Evolutionary conservation across 2,888 invertebrate genomes (phyloP).

Genomic region (Eueremaeus valkanovi): DNA sequence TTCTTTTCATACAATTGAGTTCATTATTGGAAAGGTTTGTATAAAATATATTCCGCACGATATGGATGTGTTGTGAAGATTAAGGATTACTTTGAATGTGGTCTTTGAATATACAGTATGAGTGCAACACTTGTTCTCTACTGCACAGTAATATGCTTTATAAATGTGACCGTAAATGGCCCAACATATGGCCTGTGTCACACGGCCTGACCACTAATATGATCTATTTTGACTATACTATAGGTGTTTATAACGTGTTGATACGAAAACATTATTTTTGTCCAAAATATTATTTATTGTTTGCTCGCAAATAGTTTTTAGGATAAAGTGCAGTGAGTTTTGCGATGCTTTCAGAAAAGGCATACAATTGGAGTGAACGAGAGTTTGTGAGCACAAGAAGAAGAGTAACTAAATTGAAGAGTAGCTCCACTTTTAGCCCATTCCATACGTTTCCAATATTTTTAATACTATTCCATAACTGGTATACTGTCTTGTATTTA

Average conservation of each 20-base stretch:
- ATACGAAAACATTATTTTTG: conserved; percentile 3
- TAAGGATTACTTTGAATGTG: no score
- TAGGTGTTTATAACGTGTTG: conserved; percentile 17
- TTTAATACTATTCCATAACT: background rate
- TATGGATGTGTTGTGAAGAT: background rate
- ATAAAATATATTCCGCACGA: conserved; percentile 12
- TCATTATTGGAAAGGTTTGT: background rate
- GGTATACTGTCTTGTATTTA: no score
- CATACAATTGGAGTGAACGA: background rate
- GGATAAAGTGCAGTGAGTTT: background rate
- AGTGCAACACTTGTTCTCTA: background rate
- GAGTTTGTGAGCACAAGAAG: background rate
- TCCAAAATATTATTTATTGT: conserved; percentile 1
- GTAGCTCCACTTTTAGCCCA: background rate
- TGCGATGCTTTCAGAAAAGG: background rate
- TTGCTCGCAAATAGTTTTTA: background rate
- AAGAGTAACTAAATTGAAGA: background rate
- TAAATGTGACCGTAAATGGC: background rate
- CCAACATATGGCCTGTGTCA: background rate
- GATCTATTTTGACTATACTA: background rate
- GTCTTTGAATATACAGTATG: no score
- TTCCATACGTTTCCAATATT: background rate
- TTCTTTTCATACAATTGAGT: background rate
- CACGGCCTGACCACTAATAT: background rate
- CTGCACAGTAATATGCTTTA: background rate